Evolutionary conservation across 2,888 invertebrate species (phyloP).

Genomic region (Apamea sordens): DNA sequence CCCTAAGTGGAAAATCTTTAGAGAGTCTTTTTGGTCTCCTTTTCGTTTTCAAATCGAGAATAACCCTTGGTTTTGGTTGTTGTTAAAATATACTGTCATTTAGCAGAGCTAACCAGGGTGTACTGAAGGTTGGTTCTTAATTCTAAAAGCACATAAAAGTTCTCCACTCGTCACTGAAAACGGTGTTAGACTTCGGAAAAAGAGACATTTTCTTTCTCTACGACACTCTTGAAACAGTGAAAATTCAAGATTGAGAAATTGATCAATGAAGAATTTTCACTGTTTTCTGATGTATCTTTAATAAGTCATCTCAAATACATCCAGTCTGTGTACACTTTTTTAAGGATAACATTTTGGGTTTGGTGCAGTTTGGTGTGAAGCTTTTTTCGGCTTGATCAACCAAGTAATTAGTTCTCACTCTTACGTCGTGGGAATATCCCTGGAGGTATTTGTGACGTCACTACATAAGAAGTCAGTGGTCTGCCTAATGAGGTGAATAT

Average conservation of each 20-base stretch:
- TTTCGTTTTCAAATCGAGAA: neutral
- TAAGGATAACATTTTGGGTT: neutral
- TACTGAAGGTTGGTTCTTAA: neutral
- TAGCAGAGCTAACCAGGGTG: too few relatives aligned
- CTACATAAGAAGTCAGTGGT: slow-evolving; percentile 27
- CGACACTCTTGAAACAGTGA: neutral
- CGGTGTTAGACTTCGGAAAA: neutral
- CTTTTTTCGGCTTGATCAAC: slow-evolving; percentile 16
- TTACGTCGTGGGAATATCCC: slow-evolving; percentile 35
- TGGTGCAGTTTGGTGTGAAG: neutral
- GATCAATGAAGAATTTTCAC: neutral
- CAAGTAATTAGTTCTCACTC: slow-evolving; percentile 24
- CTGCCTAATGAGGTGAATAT: slow-evolving; percentile 42
- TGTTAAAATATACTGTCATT: neutral
- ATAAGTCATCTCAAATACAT: neutral
- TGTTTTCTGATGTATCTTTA: neutral
- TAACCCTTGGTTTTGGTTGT: neutral
- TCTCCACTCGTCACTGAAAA: neutral
- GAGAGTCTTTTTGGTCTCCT: neutral
- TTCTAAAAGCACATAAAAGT: neutral
- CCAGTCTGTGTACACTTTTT: neutral
- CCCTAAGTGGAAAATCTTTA: neutral
- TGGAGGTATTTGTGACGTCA: slow-evolving; percentile 30
- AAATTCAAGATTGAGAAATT: neutral
- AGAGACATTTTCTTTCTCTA: neutral